Conservation (phyloP, 2,113 vertebrate species). For the Takifugu flavidus region DNA sequence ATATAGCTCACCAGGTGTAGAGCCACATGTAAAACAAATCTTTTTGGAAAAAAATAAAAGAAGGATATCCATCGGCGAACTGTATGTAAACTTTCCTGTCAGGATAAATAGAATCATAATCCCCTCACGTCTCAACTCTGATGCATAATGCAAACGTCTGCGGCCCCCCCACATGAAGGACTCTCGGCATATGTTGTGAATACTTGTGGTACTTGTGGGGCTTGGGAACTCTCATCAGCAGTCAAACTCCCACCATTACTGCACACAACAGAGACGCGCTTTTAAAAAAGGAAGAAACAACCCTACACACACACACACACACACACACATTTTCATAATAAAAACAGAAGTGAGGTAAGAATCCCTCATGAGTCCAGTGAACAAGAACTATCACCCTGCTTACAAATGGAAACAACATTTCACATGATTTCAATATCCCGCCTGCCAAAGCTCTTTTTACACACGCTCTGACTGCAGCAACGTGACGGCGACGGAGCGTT, state of each 20-base stretch:
- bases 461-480: slow-evolving; percentile 10
- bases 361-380: slow-evolving; percentile 4
- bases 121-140: too few relatives aligned
- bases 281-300: too few relatives aligned
- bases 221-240: too few relatives aligned
- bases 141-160: too few relatives aligned
- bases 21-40: background rate
- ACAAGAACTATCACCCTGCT: slow-evolving; percentile 11
- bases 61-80: background rate
- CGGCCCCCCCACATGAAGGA: background rate
- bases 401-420: slow-evolving; percentile 12
- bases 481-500: slow-evolving; percentile 7
- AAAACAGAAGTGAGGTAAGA: slow-evolving; percentile 21
- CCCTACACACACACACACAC: background rate
- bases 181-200: background rate
- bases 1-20: too few relatives aligned
- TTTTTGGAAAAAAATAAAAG: background rate
- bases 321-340: slow-evolving; percentile 5
- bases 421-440: slow-evolving; percentile 27
- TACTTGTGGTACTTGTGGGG: too few relatives aligned
- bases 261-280: too few relatives aligned
- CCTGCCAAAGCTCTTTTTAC: background rate
- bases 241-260: too few relatives aligned
- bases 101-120: too few relatives aligned
- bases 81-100: too few relatives aligned